Evolutionary conservation across 2,113 vertebrate species (phyloP).

Genomic region (Vidua macroura): DNA sequence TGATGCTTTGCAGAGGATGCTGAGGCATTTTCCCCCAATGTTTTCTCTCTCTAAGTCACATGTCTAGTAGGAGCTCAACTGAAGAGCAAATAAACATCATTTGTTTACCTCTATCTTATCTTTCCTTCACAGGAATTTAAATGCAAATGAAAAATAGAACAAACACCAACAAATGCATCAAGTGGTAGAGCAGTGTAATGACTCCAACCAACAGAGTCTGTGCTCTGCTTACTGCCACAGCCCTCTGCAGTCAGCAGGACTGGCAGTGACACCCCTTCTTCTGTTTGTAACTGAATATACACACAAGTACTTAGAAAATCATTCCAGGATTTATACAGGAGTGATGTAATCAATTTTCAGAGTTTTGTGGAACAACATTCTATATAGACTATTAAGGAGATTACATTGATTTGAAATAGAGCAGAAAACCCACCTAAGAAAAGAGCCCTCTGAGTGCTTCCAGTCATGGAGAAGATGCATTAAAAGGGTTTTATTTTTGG

Average conservation of each 20-base stretch:
- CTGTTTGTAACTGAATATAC: conserved; percentile 27
- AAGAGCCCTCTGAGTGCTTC: background rate
- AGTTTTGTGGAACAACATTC: background rate
- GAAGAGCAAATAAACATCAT: conserved; percentile 61
- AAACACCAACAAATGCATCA: conserved; percentile 54
- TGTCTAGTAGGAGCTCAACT: conserved; percentile 50
- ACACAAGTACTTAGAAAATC: conserved; percentile 30
- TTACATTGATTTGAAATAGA: background rate
- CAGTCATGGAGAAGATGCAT: background rate
- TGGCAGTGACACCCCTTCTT: background rate
- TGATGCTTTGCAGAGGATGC: conserved; percentile 8
- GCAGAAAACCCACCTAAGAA: background rate
- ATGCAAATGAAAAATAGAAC: conserved; percentile 67
- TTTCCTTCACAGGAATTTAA: conserved; percentile 68
- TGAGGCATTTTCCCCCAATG: background rate
- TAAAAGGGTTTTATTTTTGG: background rate
- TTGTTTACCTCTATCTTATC: conserved; percentile 70
- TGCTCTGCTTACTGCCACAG: conserved; percentile 56
- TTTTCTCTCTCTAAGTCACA: conserved; percentile 12
- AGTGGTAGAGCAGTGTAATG: conserved; percentile 37
- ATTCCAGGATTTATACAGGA: conserved; percentile 29
- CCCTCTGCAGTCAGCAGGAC: conserved; percentile 28
- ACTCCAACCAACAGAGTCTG: conserved; percentile 27
- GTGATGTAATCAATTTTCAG: conserved; percentile 21
- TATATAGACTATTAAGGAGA: conserved; percentile 25